Conservation (phyloP, 2,888 invertebrate species). For the Resseliella maxima region DNA sequence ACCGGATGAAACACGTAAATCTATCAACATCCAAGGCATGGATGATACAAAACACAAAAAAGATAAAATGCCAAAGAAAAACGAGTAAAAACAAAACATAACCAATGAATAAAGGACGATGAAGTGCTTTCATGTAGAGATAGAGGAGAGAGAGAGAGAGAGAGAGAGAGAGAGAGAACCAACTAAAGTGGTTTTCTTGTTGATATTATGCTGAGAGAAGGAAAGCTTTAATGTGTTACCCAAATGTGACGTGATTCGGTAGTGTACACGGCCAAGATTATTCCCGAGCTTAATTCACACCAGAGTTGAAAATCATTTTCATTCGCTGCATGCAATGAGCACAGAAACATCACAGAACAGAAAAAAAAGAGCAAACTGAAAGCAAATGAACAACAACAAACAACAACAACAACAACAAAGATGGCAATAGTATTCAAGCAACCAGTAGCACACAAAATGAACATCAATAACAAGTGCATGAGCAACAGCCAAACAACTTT, state of each 20-base stretch:
- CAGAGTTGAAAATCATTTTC: not conserved
- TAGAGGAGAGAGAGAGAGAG: too few relatives aligned
- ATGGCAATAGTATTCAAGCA: not conserved
- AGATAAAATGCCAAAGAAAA: too few relatives aligned
- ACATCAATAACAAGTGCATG: not conserved
- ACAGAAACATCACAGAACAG: too few relatives aligned
- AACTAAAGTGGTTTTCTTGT: not conserved
- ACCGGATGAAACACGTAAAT: slow-evolving; percentile 22
- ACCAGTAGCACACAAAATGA: not conserved
- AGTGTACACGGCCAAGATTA: not conserved
- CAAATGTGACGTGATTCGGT: slow-evolving; percentile 5
- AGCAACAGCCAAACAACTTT: slow-evolving; percentile 22
- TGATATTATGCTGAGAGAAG: not conserved
- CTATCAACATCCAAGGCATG: not conserved
- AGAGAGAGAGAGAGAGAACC: not conserved
- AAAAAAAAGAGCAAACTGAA: too few relatives aligned
- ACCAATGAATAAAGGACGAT: not conserved
- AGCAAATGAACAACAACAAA: too few relatives aligned
- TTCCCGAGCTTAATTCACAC: not conserved
- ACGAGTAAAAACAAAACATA: too few relatives aligned
- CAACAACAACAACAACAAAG: not conserved
- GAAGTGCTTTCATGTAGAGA: too few relatives aligned
- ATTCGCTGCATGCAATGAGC: not conserved
- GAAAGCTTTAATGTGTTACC: not conserved
- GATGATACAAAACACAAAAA: not conserved